Evolutionary conservation across 2,113 vertebrate species (phyloP).

Genomic region (Pheucticus melanocephalus): DNA sequence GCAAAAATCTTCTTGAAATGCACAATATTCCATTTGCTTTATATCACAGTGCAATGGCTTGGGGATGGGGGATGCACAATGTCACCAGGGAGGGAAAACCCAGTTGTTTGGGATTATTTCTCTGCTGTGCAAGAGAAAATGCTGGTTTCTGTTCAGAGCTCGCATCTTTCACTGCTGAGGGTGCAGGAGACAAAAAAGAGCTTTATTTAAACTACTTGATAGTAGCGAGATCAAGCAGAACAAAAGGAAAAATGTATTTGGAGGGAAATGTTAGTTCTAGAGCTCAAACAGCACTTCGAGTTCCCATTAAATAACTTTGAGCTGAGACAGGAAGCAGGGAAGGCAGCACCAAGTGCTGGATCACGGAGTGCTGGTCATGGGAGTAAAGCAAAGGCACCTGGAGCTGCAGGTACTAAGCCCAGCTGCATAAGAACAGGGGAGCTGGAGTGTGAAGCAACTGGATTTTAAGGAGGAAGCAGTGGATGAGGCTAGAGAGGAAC

Average conservation of each 20-base stretch:
- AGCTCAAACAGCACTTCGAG: not conserved
- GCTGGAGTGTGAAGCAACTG: not conserved
- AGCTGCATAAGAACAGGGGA: not conserved
- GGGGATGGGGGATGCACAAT: not conserved
- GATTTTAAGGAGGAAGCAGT: not conserved
- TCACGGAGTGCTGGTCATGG: accelerated
- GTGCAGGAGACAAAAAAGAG: not conserved
- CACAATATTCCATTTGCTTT: not conserved
- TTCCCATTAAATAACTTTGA: not conserved
- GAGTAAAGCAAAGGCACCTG: not conserved
- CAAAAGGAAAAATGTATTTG: not conserved
- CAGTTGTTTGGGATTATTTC: not conserved
- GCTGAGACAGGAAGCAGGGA: not conserved
- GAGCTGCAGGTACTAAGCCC: not conserved
- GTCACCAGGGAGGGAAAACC: not conserved
- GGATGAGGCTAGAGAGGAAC: not conserved
- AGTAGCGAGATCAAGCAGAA: not conserved
- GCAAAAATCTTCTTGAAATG: not conserved
- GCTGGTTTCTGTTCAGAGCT: not conserved
- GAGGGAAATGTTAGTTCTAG: not conserved
- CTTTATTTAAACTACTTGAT: not conserved
- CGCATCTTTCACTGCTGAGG: accelerated
- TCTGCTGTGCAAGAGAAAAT: not conserved
- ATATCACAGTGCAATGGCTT: accelerated
- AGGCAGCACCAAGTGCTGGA: not conserved